Evolutionary conservation across 2,797 vertebrate genomes (phyloP).

Genomic region (Anniella stebbinsi): DNA sequence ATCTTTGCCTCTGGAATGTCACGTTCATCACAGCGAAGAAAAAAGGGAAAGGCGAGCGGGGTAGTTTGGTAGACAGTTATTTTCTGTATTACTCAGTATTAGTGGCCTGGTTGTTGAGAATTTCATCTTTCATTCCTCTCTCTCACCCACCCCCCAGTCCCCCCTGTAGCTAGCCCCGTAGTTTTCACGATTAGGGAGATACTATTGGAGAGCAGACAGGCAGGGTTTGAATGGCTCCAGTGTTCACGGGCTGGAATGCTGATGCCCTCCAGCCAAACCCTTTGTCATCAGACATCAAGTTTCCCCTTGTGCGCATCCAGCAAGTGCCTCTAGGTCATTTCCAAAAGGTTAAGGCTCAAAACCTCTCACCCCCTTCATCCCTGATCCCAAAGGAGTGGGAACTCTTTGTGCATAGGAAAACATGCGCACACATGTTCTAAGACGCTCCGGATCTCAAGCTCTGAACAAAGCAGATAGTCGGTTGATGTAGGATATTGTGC

Average conservation of each 20-base stretch:
- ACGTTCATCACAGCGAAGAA: background rate
- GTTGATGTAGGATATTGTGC: no score
- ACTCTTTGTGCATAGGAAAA: background rate
- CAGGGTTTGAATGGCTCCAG: background rate
- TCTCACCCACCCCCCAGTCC: no score
- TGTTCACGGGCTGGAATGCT: background rate
- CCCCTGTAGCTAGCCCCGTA: background rate
- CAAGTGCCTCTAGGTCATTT: background rate
- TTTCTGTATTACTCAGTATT: background rate
- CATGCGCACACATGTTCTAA: no score
- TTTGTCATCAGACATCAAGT: background rate
- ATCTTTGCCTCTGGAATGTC: no score
- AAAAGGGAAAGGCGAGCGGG: no score
- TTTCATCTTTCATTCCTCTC: background rate
- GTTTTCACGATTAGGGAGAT: background rate
- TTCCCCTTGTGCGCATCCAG: background rate
- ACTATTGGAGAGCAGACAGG: background rate
- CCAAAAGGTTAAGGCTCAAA: background rate
- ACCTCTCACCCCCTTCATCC: background rate
- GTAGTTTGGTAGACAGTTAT: no score
- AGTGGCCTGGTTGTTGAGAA: background rate
- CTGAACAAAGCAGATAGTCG: background rate
- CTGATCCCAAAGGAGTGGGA: background rate
- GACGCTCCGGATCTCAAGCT: no score
- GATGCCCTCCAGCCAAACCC: background rate